Evolutionary conservation across 2,113 vertebrate species (phyloP).

Genomic region (Cryptoleucopteryx plumbea): DNA sequence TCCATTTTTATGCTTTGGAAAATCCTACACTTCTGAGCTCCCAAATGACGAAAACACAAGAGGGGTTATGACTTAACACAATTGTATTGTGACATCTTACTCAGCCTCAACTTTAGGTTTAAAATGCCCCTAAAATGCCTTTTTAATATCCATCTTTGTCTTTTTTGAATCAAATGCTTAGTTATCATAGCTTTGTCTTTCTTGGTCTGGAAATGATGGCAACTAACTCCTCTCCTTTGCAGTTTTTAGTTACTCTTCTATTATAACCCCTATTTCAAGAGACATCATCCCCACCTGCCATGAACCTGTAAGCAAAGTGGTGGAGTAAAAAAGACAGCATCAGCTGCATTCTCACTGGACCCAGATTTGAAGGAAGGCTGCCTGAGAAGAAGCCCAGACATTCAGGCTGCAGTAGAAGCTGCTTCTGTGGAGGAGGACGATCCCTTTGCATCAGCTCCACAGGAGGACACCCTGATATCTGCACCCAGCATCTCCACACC

Average conservation of each 20-base stretch:
- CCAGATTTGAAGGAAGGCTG: neutral
- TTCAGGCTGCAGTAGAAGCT: neutral
- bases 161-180: neutral
- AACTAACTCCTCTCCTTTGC: neutral
- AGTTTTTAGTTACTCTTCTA: neutral
- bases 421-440: neutral
- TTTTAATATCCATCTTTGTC: neutral
- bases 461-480: neutral
- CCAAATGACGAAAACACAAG: neutral
- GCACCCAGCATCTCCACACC: neutral
- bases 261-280: conserved; percentile 2
- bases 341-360: neutral
- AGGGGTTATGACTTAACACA: neutral
- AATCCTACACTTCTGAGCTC: neutral
- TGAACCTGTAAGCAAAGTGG: neutral
- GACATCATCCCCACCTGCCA: neutral
- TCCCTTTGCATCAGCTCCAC: neutral
- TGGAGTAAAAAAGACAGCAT: neutral
- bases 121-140: neutral
- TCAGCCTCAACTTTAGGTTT: neutral
- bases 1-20: neutral
- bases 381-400: neutral
- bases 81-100: neutral
- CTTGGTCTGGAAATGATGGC: neutral
- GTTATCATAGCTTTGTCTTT: neutral